Base-by-base conservation (phyloP, 2,113 vertebrate species). In the Myotis yumanensis region DNA sequence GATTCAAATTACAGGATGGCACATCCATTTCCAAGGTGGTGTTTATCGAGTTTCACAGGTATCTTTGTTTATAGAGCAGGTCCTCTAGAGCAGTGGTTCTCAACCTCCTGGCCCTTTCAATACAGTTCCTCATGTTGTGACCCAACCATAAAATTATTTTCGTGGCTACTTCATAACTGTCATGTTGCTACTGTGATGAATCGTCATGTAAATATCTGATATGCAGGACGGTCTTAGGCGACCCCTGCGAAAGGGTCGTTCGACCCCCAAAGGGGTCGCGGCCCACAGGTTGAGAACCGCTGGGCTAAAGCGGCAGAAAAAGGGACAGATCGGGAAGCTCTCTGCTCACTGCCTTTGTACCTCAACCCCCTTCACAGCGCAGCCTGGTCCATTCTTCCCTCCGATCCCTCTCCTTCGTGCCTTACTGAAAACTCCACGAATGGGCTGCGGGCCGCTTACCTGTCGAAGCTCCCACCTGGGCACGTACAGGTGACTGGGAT, bases 391-490 rank as follows among this genome's bases (percentile, higher is more conserved):
- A 10, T 22, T 93, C 54, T 93, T 64, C 81, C 92, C 81, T 23
- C 93, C 57, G n/a, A 87, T 88, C 87, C 68, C 77, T 96, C 94
- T 89, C 64, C 91, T 97, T 95, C 84, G 72, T 10, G 51, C 85
- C 89, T 94, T 96, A 30, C 54, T 90, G 86, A 79, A 0, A 93
- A 86, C 71, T 81, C 18, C 23, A 71, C 40, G 57, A 73, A 81
- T 75, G 89, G 87, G 82, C 93, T 94, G 82, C 46, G 0, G 0
- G 93, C 71, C 95, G 86, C 96, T 97, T 93, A 75, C 64, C 80
- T 97, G 81, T 94, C 71, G 93, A 92, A 96, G 92, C 86, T 96
- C 90, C 93, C 94, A 40, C 0, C 95, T 96, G 94, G 73, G 91
- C 94, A 96, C 72, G 96, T 86, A 86, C 75, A 97, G 95, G 89